phyloP scores from a whole-genome alignment of 1,140 invertebrate species.

The Drosophila pachea region DNA sequence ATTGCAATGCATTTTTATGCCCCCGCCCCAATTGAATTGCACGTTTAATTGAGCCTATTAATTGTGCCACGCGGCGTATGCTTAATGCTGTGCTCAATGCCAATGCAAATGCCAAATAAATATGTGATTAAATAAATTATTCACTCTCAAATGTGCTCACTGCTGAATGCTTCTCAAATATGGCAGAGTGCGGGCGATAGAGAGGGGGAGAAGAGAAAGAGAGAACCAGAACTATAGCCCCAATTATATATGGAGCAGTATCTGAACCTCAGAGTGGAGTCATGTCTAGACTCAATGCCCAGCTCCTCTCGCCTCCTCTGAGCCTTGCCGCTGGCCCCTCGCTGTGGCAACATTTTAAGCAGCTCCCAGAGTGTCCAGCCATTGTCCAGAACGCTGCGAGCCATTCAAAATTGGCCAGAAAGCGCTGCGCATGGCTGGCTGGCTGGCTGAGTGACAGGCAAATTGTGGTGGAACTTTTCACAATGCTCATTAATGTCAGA shows the following conservation, averaged over 20 bases:
- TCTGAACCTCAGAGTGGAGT: too few relatives aligned
- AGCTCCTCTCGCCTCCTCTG: too few relatives aligned
- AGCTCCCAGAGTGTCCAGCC: too few relatives aligned
- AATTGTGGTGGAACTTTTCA: slow-evolving; percentile 49
- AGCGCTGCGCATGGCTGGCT: slow-evolving; percentile 11
- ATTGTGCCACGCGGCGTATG: slow-evolving; percentile 33
- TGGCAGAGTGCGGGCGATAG: too few relatives aligned
- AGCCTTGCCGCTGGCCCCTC: too few relatives aligned
- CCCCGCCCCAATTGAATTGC: slow-evolving; percentile 46
- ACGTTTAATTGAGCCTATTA: slow-evolving; percentile 57
- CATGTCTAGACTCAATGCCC: too few relatives aligned
- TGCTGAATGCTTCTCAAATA: background rate
- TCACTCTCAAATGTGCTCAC: slow-evolving; percentile 8
- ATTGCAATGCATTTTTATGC: slow-evolving; percentile 40
- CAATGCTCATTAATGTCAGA: slow-evolving; percentile 66
- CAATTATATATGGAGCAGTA: too few relatives aligned
- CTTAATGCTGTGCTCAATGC: slow-evolving; percentile 18
- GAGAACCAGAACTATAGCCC: too few relatives aligned
- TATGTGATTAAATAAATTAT: slow-evolving; percentile 12
- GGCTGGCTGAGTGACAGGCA: slow-evolving; percentile 41
- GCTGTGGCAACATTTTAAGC: background rate
- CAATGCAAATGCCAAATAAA: slow-evolving; percentile 14
- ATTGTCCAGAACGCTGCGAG: slow-evolving; percentile 13
- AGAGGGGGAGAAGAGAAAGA: too few relatives aligned
- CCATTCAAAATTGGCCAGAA: slow-evolving; percentile 24